Evolutionary conservation across 1,140 invertebrate species (phyloP).

Genomic region (Hestina assimilis): DNA sequence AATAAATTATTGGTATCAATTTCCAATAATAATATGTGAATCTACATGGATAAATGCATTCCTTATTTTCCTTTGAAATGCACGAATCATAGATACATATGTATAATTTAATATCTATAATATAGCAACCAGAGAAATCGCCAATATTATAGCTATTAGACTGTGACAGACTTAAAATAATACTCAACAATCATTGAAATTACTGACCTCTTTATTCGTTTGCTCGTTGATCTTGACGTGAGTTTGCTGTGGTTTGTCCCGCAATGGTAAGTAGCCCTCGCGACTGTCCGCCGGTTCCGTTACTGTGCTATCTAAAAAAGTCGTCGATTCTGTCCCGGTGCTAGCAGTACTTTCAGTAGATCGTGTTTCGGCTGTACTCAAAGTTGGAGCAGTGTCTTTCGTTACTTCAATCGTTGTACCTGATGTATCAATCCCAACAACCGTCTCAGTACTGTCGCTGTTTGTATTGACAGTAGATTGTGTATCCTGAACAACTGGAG

Average conservation of each 20-base stretch:
- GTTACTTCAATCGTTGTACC: slow-evolving; percentile 49
- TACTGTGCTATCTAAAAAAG: slow-evolving; percentile 53
- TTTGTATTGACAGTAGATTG: slow-evolving; percentile 54
- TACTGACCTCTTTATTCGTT: slow-evolving; percentile 78
- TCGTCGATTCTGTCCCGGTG: slow-evolving; percentile 56
- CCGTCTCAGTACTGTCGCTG: slow-evolving; percentile 60
- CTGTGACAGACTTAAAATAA: slow-evolving; percentile 55
- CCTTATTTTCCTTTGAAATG: too few relatives aligned
- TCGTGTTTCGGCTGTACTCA: slow-evolving; percentile 50
- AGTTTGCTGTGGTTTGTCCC: slow-evolving; percentile 70
- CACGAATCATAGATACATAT: background rate
- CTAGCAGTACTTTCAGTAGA: slow-evolving; percentile 59
- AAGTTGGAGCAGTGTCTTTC: slow-evolving; percentile 55
- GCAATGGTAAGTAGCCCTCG: slow-evolving; percentile 71
- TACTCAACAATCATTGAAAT: slow-evolving; percentile 48
- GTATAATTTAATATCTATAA: too few relatives aligned
- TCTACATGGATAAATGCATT: background rate
- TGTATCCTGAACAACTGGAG: slow-evolving; percentile 56
- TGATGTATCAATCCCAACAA: slow-evolving; percentile 51
- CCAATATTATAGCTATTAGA: slow-evolving; percentile 59
- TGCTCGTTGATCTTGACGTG: slow-evolving; percentile 76
- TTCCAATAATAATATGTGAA: slow-evolving; percentile 62
- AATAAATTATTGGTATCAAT: slow-evolving; percentile 27
- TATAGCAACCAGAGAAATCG: slow-evolving; percentile 28
- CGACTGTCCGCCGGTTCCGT: slow-evolving; percentile 68